Base-by-base conservation (phyloP, 2,113 vertebrate genomes). In the Larimichthys polyactis region DNA sequence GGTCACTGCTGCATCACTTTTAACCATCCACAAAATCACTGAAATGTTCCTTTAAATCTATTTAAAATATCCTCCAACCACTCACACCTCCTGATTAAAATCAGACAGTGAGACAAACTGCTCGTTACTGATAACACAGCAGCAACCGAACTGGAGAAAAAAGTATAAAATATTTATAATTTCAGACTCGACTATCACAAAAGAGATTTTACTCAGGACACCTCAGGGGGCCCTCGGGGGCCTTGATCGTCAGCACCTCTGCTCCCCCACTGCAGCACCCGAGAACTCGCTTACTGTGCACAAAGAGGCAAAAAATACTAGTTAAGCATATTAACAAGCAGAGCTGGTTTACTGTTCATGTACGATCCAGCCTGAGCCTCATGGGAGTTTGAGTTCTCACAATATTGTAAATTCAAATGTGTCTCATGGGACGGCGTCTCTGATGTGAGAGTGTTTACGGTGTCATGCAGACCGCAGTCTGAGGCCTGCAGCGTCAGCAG, bases 261-360 rank as follows among this genome's bases (percentile, higher is more conserved):
- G 1, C 73, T 78, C 55, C 46, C 68, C 0, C 44, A 29, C 79
- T 70, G 77, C 69, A 74, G 65, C 73, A 15, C 32, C 17, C 17
- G 64, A 49, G 59, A 59, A 83, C 75, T 74, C 7, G 44, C 78
- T 90, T 60, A 64, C 64, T 58, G 65, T 54, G 80, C 82, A 79
- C 10, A 74, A 81, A 81, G 52, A 58, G 15, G 24, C 68, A 24
- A 22, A 40, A 71, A 72, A 70, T 24, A 68, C 74, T 24, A 43
- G 46, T 63, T 60, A 51, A 57, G 85, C 75, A 88, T 74, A 55
- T 74, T 79, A 70, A 85, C 57, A 46, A 71, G 77, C 16, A 17
- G 27, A 17, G 27, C 73, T 32, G 3, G 40, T 83, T 74, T 52
- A 40, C 44, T 44, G 16, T 66, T 59, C 43, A 27, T 49, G 36